A percentile compares a stretch with the other conserved stretches of the same genome.
Evolutionary conservation across 2,113 vertebrate genomes (phyloP).

Genomic region (Lophochroa leadbeateri): DNA sequence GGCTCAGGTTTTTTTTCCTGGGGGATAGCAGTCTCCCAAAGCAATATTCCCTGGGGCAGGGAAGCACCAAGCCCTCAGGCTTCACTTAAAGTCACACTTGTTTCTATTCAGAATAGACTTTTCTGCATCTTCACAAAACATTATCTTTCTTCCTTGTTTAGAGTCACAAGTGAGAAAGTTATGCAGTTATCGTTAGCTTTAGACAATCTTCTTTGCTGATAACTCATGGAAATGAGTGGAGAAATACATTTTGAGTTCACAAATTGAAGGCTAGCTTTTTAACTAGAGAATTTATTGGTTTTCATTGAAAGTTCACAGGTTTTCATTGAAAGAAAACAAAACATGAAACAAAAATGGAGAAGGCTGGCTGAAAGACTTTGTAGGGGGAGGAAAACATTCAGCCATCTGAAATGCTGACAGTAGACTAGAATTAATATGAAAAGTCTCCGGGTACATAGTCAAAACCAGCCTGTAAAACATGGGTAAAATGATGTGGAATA

Average conservation of each 20-base stretch:
- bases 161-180: background rate
- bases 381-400: background rate
- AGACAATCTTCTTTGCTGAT: background rate
- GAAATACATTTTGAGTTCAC: background rate
- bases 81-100: background rate
- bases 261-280: background rate
- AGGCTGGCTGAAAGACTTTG: background rate
- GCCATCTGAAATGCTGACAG: background rate
- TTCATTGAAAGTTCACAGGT: background rate
- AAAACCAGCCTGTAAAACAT: background rate
- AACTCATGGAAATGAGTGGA: background rate
- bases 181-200: background rate
- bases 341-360: background rate
- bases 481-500: background rate
- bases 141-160: background rate
- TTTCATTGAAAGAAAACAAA: background rate
- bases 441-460: constrained; percentile 3
- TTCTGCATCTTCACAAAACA: background rate
- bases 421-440: background rate
- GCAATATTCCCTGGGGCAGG: background rate
- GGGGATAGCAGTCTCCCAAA: background rate
- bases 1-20: rapidly evolving
- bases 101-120: background rate
- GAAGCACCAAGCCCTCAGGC: background rate
- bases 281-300: background rate